phyloP scores from a whole-genome alignment of 2,888 invertebrate species.

The Polymixis lichenea region DNA sequence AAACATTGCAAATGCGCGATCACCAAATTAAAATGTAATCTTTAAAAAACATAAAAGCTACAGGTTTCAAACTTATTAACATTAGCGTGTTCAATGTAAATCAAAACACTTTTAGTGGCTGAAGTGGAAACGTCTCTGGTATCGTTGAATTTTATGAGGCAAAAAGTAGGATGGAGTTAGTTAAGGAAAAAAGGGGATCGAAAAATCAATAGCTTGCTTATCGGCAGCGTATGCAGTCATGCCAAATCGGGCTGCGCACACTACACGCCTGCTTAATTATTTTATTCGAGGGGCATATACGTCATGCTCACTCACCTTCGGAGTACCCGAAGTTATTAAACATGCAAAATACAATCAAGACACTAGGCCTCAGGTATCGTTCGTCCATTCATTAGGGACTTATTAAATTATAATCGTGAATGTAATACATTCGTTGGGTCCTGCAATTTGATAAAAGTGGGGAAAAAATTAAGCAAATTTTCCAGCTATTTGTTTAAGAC shows the following conservation, averaged over 20 bases:
- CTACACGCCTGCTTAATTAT: constrained; percentile 68
- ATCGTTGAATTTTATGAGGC: constrained; percentile 51
- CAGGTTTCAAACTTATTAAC: constrained; percentile 30
- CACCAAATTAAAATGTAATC: neutral
- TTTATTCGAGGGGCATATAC: constrained; percentile 56
- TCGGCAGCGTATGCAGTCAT: constrained; percentile 78
- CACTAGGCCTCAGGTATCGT: constrained; percentile 25
- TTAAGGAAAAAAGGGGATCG: constrained; percentile 70
- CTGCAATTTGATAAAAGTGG: constrained; percentile 35
- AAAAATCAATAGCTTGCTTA: constrained; percentile 80
- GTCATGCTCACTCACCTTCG: constrained; percentile 24
- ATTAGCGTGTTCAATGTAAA: constrained; percentile 45
- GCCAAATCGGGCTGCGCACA: constrained; percentile 70
- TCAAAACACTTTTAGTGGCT: constrained; percentile 45
- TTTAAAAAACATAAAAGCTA: constrained; percentile 13
- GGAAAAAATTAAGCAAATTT: constrained; percentile 68
- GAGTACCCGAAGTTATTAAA: constrained; percentile 38
- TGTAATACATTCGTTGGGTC: constrained; percentile 33
- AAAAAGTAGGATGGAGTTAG: constrained; percentile 66
- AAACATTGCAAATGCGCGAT: neutral
- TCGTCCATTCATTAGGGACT: constrained; percentile 30
- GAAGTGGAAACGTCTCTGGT: constrained; percentile 35
- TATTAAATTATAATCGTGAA: constrained; percentile 36
- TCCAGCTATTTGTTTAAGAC: constrained; percentile 61
- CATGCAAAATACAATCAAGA: constrained; percentile 34